Conservation (phyloP, 37 sponge, comb jelly and placozoan species). For the Chondrosia reniformis region DNA sequence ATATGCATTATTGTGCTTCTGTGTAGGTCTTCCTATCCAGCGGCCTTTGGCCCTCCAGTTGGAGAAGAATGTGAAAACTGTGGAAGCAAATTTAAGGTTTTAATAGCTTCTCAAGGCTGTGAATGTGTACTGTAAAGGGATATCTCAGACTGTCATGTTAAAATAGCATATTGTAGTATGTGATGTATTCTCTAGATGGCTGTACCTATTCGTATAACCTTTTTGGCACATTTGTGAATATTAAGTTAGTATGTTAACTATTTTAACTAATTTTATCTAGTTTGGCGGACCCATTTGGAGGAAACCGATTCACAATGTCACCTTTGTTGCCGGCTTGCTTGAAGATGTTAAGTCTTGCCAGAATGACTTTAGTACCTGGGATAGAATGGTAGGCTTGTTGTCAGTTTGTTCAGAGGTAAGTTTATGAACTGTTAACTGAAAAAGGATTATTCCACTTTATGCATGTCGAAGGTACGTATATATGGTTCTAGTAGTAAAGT, state of each 20-base stretch:
- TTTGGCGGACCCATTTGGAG: constrained; percentile 96
- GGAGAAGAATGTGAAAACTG: constrained; percentile 79
- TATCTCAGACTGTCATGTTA: no score
- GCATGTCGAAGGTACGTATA: no score
- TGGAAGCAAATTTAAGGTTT: constrained; percentile 65
- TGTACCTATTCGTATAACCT: not conserved
- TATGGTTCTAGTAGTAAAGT: no score
- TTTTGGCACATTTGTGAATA: not conserved
- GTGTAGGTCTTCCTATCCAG: constrained; percentile 29
- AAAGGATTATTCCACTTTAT: not conserved
- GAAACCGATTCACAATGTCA: constrained; percentile 81
- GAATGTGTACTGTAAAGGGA: no score
- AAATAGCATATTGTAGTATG: no score
- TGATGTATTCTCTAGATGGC: not conserved
- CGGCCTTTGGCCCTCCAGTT: constrained; percentile 78
- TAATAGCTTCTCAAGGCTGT: no score
- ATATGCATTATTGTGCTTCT: no score
- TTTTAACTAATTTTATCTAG: constrained; percentile 15
- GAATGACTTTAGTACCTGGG: constrained; percentile 41
- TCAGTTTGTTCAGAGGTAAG: constrained; percentile 28
- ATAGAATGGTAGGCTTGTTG: constrained; percentile 84
- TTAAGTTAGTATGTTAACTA: not conserved
- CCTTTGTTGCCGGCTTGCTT: constrained; percentile 76
- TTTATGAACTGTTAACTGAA: constrained; percentile 5
- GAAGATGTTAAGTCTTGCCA: constrained; percentile 25